These are phyloP conservation scores for Centroberyx gerrardi DNA, from an alignment of 2,797 vertebrate species.

Conservation along the genomic window DNA sequence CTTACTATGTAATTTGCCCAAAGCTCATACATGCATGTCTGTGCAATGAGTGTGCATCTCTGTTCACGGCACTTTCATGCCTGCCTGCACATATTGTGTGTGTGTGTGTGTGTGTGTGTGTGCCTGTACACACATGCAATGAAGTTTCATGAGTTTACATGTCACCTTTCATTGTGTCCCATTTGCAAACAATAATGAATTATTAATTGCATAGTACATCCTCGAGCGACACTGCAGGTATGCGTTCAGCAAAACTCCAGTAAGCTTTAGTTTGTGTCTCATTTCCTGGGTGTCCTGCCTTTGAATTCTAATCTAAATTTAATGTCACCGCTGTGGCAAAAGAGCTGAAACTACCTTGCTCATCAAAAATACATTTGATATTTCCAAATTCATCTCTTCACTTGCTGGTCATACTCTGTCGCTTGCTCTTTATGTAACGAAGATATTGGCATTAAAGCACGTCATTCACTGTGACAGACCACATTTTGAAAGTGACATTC, in stretches of 20 bases:
- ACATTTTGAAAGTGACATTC: conserved; percentile 17
- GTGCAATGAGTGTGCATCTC: background rate
- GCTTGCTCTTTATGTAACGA: conserved; percentile 64
- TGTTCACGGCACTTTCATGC: background rate
- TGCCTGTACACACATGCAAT: conserved; percentile 35
- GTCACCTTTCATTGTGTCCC: conserved; percentile 29
- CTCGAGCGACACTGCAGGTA: conserved; percentile 53
- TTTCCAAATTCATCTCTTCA: conserved; percentile 63
- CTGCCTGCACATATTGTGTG: conserved; percentile 4
- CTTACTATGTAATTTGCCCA: background rate
- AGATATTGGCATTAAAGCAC: conserved; percentile 67
- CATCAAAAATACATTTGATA: conserved; percentile 75
- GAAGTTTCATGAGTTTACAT: conserved; percentile 45
- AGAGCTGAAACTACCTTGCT: conserved; percentile 44
- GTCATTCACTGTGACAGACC: conserved; percentile 34
- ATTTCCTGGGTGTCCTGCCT: conserved; percentile 36
- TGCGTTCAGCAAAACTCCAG: conserved; percentile 41
- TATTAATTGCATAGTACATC: conserved; percentile 46
- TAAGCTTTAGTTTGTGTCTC: conserved; percentile 42
- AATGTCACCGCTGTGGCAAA: conserved; percentile 45
- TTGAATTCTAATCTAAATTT: conserved; percentile 57
- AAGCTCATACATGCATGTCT: background rate
- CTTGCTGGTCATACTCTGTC: conserved; percentile 56
- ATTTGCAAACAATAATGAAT: conserved; percentile 61
- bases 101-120: conserved; percentile 13